phyloP scores from a whole-genome alignment of 2,113 vertebrate genomes.

The Callipepla californica region DNA sequence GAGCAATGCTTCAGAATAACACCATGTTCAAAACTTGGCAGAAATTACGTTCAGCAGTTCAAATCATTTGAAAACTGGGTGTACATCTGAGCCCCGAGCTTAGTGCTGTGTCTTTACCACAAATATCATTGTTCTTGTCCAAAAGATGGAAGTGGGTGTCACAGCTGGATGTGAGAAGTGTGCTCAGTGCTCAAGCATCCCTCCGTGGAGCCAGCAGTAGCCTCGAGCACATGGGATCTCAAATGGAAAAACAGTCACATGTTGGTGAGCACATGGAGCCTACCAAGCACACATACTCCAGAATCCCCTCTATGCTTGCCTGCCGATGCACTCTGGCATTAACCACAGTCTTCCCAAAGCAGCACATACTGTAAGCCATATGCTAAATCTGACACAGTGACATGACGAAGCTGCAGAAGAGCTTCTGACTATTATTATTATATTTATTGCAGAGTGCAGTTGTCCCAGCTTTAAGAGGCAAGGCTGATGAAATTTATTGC shows the following conservation, averaged over 20 bases:
- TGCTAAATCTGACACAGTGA: not conserved
- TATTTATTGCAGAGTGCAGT: slow-evolving; percentile 6
- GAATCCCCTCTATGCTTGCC: not conserved
- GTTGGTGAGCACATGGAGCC: not conserved
- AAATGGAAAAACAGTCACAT: not conserved
- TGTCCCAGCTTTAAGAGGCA: slow-evolving; percentile 22
- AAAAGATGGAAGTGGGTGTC: slow-evolving; percentile 1
- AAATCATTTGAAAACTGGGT: not conserved
- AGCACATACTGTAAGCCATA: not conserved
- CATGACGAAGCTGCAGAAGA: not conserved
- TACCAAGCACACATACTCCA: not conserved
- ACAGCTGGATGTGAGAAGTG: not conserved
- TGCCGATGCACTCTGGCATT: not conserved
- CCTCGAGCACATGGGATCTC: not conserved
- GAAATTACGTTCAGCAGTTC: not conserved
- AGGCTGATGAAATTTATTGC: slow-evolving; percentile 32
- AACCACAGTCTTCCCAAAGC: not conserved
- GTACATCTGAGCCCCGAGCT: not conserved
- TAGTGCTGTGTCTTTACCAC: not conserved
- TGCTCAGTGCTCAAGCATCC: not conserved
- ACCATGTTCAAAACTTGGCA: not conserved
- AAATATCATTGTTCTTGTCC: not conserved
- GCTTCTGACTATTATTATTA: not conserved
- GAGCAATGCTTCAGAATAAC: not conserved
- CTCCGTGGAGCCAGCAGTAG: not conserved